phyloP scores from a whole-genome alignment of 1,140 invertebrate genomes.

The Rhopalosiphum maidis region DNA sequence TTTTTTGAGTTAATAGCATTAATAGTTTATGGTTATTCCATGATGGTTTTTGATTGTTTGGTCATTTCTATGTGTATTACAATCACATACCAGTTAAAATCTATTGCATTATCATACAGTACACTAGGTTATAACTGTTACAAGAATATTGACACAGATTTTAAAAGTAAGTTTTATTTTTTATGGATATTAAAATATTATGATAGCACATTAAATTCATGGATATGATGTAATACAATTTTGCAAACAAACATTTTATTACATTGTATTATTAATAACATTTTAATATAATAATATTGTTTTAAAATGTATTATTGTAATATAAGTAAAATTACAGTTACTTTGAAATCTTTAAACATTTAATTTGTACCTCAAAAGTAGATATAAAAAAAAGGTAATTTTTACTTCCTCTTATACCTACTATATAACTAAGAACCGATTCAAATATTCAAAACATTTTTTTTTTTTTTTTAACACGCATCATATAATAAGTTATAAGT shows the following conservation, averaged over 20 bases:
- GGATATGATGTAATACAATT: background rate
- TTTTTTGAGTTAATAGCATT: background rate
- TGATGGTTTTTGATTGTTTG: background rate
- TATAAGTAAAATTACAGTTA: too few species aligned
- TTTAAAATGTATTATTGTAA: too few species aligned
- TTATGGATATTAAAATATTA: background rate
- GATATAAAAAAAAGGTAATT: too few species aligned
- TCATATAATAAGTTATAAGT: too few species aligned
- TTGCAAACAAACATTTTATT: background rate
- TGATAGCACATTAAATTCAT: background rate
- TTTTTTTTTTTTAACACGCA: too few species aligned
- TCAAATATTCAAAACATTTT: background rate
- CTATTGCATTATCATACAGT: slow-evolving; percentile 11
- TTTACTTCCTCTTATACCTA: too few species aligned
- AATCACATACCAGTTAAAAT: slow-evolving; percentile 2
- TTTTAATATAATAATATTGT: background rate
- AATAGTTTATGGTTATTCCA: background rate
- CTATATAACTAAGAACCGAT: background rate
- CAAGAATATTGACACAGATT: background rate
- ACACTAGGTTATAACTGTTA: background rate
- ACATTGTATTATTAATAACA: background rate
- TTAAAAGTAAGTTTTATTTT: background rate
- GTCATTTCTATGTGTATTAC: background rate
- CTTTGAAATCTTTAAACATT: too few species aligned
- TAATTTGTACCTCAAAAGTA: too few species aligned